Percentiles rank a stretch among this genome's conserved stretches.
Conservation (phyloP, 2,888 invertebrate species). For the Marronus borbonicus region DNA sequence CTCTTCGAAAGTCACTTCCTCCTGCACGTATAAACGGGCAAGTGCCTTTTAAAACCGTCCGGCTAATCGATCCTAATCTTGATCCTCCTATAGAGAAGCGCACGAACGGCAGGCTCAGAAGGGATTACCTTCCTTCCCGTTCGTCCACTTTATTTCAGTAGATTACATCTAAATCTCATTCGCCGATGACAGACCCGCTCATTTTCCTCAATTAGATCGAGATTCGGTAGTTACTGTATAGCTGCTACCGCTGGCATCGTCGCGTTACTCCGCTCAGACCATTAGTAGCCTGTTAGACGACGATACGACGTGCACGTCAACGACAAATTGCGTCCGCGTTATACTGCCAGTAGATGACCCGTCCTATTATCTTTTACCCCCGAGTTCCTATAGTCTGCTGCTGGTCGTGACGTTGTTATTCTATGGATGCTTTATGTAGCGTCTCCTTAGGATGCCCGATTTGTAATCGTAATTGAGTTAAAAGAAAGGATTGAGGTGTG, state of each 20-base stretch:
- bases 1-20: too few relatives aligned
- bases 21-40: too few relatives aligned
- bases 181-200: slow-evolving; percentile 17
- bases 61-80: neutral
- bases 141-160: slow-evolving; percentile 4
- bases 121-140: too few relatives aligned
- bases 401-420: too few relatives aligned
- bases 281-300: neutral
- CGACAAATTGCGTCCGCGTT: slow-evolving; percentile 3
- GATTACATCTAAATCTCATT: slow-evolving; percentile 16
- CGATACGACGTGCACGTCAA: neutral
- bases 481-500: too few relatives aligned
- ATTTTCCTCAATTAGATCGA: slow-evolving; percentile 17
- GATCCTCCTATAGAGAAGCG: slow-evolving; percentile 1
- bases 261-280: too few relatives aligned
- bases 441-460: too few relatives aligned
- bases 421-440: too few relatives aligned
- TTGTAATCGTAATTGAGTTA: too few relatives aligned
- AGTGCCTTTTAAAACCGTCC: too few relatives aligned
- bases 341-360: slow-evolving; percentile 4
- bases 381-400: too few relatives aligned
- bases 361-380: neutral
- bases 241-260: too few relatives aligned
- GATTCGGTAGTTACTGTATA: neutral
- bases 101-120: neutral